phyloP scores from a whole-genome alignment of 2,113 vertebrate species.

The Charadrius vociferus region DNA sequence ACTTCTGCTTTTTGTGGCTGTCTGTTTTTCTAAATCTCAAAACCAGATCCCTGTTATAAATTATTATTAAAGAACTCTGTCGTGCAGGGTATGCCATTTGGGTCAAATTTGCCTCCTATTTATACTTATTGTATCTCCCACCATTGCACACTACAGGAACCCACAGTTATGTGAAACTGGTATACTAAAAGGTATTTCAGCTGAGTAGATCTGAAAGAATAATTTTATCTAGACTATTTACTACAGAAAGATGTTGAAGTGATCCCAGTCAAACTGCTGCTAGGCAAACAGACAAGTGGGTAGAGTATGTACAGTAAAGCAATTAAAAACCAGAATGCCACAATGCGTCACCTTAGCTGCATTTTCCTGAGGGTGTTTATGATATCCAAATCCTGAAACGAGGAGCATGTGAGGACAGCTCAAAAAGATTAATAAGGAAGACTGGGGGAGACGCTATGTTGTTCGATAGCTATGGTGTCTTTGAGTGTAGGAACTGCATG shows the following conservation, averaged over 20 bases:
- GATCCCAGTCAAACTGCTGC: background rate
- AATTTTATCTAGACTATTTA: background rate
- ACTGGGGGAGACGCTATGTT: background rate
- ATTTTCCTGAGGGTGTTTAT: background rate
- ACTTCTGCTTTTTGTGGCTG: background rate
- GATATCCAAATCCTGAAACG: background rate
- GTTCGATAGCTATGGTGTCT: background rate
- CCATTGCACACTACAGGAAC: background rate
- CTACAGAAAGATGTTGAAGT: background rate
- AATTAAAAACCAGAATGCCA: background rate
- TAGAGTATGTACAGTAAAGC: background rate
- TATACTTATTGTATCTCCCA: background rate
- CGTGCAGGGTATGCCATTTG: background rate
- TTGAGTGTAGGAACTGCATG: background rate
- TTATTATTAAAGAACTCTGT: background rate
- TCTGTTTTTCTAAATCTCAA: background rate
- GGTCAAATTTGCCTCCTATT: background rate
- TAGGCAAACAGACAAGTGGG: background rate
- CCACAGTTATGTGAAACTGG: background rate
- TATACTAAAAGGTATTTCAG: background rate
- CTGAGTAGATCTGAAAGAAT: background rate
- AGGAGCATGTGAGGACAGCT: background rate
- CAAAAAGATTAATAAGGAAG: background rate
- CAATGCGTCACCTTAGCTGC: background rate
- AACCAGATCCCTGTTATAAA: background rate